Evolutionary conservation across 2,113 vertebrate species (phyloP).

Genomic region (Lutjanus erythropterus): DNA sequence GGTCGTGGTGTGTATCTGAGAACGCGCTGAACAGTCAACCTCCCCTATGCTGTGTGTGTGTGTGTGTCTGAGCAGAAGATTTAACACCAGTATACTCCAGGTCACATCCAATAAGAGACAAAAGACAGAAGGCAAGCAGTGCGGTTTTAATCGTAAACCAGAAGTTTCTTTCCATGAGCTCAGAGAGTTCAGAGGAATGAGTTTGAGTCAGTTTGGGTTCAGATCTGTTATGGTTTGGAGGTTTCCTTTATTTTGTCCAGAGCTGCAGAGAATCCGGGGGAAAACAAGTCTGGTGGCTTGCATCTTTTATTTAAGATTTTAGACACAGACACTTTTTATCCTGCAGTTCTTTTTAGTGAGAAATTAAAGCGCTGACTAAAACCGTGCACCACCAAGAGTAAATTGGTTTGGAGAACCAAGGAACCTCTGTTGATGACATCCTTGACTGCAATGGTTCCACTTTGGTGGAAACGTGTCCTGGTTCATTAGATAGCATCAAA

Average conservation of each 20-base stretch:
- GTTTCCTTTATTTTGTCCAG: constrained; percentile 15
- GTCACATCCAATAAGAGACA: constrained; percentile 58
- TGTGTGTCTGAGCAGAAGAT: constrained; percentile 51
- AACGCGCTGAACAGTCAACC: constrained; percentile 36
- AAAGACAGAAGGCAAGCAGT: constrained; percentile 45
- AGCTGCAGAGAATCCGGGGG: not conserved
- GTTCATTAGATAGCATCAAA: too few relatives aligned
- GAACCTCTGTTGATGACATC: too few relatives aligned
- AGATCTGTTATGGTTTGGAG: constrained; percentile 34
- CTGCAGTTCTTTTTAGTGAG: not conserved
- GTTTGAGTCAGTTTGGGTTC: constrained; percentile 13
- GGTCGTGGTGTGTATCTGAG: constrained; percentile 65
- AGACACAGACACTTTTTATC: not conserved
- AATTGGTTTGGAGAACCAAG: too few relatives aligned
- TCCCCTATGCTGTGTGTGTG: constrained; percentile 15
- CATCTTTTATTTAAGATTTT: constrained; percentile 35
- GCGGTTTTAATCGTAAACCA: constrained; percentile 60
- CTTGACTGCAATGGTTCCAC: too few relatives aligned
- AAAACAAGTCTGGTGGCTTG: constrained; percentile 33
- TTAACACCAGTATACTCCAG: constrained; percentile 47
- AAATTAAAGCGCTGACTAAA: too few relatives aligned
- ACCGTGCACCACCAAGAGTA: too few relatives aligned
- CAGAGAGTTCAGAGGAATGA: constrained; percentile 46
- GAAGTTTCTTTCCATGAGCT: constrained; percentile 52
- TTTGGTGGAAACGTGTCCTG: too few relatives aligned